Evolutionary conservation across 2,888 invertebrate genomes (phyloP).

Genomic region (Sarcophaga rosellei): DNA sequence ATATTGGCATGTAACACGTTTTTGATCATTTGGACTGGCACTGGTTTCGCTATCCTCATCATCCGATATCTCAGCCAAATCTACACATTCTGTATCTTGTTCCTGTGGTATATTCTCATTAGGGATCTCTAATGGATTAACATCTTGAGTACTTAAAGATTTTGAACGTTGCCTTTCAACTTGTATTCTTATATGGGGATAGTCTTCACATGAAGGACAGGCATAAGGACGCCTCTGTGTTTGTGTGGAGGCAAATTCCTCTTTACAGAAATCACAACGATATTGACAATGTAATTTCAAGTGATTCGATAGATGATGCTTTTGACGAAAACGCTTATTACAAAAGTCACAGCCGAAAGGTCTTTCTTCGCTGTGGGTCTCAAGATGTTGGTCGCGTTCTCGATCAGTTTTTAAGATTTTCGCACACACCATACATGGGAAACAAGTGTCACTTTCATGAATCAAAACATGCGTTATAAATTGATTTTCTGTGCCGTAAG

Average conservation of each 20-base stretch:
- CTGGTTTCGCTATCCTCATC: slow-evolving; percentile 60
- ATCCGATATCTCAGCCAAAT: slow-evolving; percentile 61
- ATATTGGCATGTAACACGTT: slow-evolving; percentile 67
- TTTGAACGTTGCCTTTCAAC: slow-evolving; percentile 61
- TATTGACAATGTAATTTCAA: slow-evolving; percentile 73
- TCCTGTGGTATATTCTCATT: slow-evolving; percentile 52
- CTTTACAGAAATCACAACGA: slow-evolving; percentile 73
- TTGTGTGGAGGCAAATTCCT: slow-evolving; percentile 73
- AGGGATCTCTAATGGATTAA: slow-evolving; percentile 66
- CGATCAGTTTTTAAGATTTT: slow-evolving; percentile 71
- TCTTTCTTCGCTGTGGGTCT: slow-evolving; percentile 83
- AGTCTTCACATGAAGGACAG: slow-evolving; percentile 70
- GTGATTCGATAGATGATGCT: slow-evolving; percentile 74
- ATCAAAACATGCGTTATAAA: slow-evolving; percentile 72
- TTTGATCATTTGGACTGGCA: slow-evolving; percentile 43
- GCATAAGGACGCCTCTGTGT: slow-evolving; percentile 73
- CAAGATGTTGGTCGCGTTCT: slow-evolving; percentile 76
- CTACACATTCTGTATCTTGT: slow-evolving; percentile 62
- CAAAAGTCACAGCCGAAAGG: slow-evolving; percentile 80
- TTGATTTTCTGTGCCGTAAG: slow-evolving; percentile 76
- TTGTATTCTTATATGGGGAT: slow-evolving; percentile 64
- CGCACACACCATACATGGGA: slow-evolving; percentile 74
- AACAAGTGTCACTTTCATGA: slow-evolving; percentile 71
- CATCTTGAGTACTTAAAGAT: slow-evolving; percentile 32
- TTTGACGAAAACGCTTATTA: slow-evolving; percentile 73